phyloP scores from a whole-genome alignment of 2,888 invertebrate species.

The Drosophila neonasuta region DNA sequence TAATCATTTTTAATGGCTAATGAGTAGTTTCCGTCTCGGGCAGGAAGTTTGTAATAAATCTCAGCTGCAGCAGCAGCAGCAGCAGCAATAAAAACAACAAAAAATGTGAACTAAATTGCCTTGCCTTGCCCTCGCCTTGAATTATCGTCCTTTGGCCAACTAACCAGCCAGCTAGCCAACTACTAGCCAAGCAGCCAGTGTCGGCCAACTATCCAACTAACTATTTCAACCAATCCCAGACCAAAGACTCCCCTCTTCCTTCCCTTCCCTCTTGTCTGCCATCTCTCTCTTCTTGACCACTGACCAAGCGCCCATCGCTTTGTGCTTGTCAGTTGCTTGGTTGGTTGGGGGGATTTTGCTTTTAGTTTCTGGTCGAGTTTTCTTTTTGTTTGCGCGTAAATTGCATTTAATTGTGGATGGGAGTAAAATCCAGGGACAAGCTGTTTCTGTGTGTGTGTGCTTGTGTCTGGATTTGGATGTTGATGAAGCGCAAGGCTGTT shows the following conservation, averaged over 20 bases:
- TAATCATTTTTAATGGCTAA: conserved; percentile 78
- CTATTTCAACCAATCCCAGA: conserved; percentile 22
- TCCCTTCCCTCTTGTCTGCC: background rate
- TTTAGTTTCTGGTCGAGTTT: conserved; percentile 33
- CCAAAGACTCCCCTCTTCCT: background rate
- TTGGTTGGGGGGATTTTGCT: conserved; percentile 34
- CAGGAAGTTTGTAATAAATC: conserved; percentile 77
- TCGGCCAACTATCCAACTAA: conserved; percentile 22
- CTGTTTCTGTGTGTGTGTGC: background rate
- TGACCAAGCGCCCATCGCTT: conserved; percentile 36
- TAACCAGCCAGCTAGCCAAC: conserved; percentile 2
- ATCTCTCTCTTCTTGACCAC: background rate
- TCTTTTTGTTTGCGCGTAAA: conserved; percentile 49
- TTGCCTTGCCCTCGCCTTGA: conserved; percentile 49
- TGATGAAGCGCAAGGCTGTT: conserved; percentile 32
- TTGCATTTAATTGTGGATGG: conserved; percentile 63
- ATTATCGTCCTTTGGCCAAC: conserved; percentile 54
- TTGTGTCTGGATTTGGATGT: conserved; percentile 7
- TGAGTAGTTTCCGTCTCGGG: conserved; percentile 77
- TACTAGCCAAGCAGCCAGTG: conserved; percentile 13
- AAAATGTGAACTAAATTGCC: conserved; percentile 62
- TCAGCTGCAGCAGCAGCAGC: conserved; percentile 29
- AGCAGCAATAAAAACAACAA: conserved; percentile 18
- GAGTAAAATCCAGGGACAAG: conserved; percentile 16
- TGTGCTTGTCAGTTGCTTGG: conserved; percentile 30